These are phyloP conservation scores for Hylomyscus alleni DNA, from an alignment of 2,797 vertebrate genomes.

Conservation along the genomic window DNA sequence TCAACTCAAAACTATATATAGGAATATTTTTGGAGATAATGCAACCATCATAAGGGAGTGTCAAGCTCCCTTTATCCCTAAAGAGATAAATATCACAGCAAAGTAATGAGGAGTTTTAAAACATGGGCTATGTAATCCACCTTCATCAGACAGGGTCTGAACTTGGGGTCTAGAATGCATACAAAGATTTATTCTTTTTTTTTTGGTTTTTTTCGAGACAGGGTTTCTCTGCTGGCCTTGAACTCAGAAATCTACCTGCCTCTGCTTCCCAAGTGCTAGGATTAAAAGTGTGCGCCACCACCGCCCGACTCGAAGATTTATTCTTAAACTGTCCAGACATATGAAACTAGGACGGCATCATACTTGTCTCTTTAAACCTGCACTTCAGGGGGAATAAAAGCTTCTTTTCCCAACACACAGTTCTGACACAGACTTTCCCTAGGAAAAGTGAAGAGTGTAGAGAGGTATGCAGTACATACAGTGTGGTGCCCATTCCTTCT, in stretches of 20 bases:
- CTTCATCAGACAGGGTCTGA: too few species aligned
- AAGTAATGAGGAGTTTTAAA: neutral
- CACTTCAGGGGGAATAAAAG: rapidly evolving
- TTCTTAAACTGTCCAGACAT: neutral
- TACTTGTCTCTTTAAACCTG: neutral
- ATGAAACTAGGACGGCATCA: neutral
- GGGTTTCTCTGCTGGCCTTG: too few species aligned
- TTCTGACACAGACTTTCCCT: neutral
- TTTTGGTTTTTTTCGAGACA: too few species aligned
- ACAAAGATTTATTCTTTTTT: too few species aligned
- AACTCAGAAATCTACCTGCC: too few species aligned
- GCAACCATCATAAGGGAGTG: neutral
- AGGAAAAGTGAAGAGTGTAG: neutral
- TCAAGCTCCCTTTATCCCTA: neutral
- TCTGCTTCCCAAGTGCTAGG: too few species aligned
- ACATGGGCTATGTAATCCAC: neutral
- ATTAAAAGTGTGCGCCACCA: too few species aligned
- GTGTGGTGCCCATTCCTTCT: neutral
- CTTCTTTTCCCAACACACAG: neutral
- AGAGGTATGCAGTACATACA: neutral
- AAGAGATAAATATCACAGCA: neutral
- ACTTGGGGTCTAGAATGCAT: neutral
- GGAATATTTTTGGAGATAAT: slow-evolving; percentile 13
- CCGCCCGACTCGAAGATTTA: neutral
- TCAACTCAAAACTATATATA: neutral